Conservation (phyloP, 2,797 vertebrate genomes). For the Lepus townsendii region DNA sequence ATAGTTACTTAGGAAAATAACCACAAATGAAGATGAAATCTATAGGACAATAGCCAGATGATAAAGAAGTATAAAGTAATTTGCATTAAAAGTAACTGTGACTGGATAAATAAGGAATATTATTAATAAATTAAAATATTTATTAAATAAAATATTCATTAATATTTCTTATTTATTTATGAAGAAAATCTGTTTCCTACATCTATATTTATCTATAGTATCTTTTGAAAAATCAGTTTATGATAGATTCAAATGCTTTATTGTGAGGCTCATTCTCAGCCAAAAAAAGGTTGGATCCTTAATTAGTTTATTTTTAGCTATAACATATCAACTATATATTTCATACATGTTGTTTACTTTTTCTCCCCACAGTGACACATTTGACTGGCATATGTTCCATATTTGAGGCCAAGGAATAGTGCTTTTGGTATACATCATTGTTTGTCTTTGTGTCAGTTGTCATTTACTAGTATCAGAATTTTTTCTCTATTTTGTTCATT, state of each 20-base stretch:
- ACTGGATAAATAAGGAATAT: background rate
- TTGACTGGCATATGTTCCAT: background rate
- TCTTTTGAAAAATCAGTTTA: background rate
- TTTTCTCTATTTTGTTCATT: background rate
- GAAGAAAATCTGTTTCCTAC: background rate
- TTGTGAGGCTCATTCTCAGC: background rate
- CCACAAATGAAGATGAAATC: background rate
- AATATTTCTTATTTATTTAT: no score
- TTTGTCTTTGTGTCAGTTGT: conserved; percentile 36
- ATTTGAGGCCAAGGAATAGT: background rate
- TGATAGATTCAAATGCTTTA: background rate
- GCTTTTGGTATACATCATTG: background rate
- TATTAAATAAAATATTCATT: no score
- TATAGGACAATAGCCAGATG: background rate
- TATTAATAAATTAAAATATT: background rate
- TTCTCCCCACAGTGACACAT: background rate
- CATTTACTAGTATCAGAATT: background rate
- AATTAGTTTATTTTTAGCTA: conserved; percentile 1
- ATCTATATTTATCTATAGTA: background rate
- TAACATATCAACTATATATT: background rate
- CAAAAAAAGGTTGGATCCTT: background rate
- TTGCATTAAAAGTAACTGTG: background rate
- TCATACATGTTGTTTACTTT: background rate
- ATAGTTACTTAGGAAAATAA: conserved; percentile 31
- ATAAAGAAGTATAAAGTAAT: background rate